Evolutionary conservation across 2,797 vertebrate genomes (phyloP).

Genomic region (Lophotriccus pileatus): DNA sequence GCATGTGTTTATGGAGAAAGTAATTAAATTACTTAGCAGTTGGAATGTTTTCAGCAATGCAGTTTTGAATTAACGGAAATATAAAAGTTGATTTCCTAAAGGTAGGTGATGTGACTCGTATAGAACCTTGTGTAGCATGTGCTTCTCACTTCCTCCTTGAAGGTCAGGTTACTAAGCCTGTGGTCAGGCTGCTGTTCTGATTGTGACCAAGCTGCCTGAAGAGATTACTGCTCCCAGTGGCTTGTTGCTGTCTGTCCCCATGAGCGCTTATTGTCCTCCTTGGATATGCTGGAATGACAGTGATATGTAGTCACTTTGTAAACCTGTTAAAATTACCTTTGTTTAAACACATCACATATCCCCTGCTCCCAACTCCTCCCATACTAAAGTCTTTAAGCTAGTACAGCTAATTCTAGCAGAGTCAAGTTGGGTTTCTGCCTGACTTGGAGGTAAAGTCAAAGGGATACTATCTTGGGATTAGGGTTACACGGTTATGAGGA

Average conservation of each 20-base stretch:
- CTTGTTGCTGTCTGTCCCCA: accelerated
- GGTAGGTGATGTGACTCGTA: not conserved
- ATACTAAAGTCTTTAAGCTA: not conserved
- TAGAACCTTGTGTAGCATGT: not conserved
- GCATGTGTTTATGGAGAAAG: not conserved
- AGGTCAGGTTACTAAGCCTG: not conserved
- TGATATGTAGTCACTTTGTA: not conserved
- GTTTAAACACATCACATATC: not conserved
- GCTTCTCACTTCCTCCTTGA: not conserved
- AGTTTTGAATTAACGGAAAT: not conserved
- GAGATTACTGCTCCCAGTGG: not conserved
- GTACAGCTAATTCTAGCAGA: not conserved
- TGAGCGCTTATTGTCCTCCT: not conserved
- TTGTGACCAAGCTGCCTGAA: not conserved
- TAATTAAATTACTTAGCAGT: not conserved
- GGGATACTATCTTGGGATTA: not conserved
- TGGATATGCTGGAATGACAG: not conserved
- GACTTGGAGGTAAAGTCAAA: not conserved
- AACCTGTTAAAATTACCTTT: not conserved
- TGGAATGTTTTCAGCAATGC: not conserved
- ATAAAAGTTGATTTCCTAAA: not conserved
- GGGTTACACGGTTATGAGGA: not conserved
- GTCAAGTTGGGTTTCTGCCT: not conserved
- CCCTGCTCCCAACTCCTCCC: accelerated
- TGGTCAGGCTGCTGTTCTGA: not conserved